Evolutionary conservation across 2,113 vertebrate genomes (phyloP).

Genomic region (Progne subis): DNA sequence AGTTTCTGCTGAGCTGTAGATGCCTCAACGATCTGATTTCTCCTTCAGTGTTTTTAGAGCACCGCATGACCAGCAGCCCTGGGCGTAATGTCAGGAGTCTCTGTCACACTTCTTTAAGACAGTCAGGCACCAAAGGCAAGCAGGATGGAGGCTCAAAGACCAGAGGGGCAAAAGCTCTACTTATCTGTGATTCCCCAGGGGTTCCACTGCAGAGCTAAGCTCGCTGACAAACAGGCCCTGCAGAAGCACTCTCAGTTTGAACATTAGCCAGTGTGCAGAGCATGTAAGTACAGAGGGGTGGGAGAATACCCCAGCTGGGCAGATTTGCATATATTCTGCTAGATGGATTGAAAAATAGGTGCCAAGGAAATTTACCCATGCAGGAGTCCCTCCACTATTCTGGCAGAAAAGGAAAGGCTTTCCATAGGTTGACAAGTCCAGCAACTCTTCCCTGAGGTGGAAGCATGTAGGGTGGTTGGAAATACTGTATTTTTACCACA

Average conservation of each 20-base stretch:
- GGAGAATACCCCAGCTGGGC: neutral
- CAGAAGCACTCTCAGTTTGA: neutral
- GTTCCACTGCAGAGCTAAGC: neutral
- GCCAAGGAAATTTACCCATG: neutral
- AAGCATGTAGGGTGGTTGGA: neutral
- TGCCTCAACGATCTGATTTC: neutral
- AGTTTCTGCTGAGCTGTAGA: neutral
- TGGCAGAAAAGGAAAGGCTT: neutral
- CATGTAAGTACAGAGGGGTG: accelerated
- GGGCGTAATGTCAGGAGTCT: neutral
- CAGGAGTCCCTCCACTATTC: neutral
- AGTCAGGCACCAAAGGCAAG: neutral
- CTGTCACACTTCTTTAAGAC: neutral
- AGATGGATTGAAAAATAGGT: neutral
- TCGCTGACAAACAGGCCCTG: neutral
- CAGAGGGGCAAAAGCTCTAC: neutral
- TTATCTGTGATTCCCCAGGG: neutral
- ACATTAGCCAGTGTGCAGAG: neutral
- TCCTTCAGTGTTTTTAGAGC: neutral
- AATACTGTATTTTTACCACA: accelerated
- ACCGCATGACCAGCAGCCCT: neutral
- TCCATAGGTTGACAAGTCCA: neutral
- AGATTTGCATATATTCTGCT: neutral
- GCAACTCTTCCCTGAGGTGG: neutral
- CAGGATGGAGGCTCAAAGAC: neutral